Evolutionary conservation across 1,140 invertebrate species (phyloP), one percentile per base, ranked within the genome.

Genomic region (Lucilia sericata): DNA sequence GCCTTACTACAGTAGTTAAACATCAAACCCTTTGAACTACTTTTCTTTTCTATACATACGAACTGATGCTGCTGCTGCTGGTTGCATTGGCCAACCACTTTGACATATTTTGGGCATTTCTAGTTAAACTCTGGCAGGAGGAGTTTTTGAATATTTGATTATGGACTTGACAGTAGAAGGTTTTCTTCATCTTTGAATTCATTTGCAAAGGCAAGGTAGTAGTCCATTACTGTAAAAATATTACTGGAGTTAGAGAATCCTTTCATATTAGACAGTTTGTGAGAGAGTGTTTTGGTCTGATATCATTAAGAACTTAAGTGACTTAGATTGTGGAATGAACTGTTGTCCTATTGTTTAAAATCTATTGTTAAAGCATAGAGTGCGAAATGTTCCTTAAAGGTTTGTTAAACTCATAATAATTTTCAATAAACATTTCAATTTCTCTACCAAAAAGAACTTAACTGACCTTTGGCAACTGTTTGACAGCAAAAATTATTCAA

Each of bases 71-170:
- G 25, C 25, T 34, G 21, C 12, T 75, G 5, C 5, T 7, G 19
- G 76, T 80, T 80, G 76, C 76, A 80, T 21, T 80, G 76, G 76
- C 76, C 42, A 80, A 80, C 76, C 76, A 80, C 76, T 80, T 80
- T 80, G 76, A 80, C 76, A 80, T 80, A 80, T 80, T 80, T 80
- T 80, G 76, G 76, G 76, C 76, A 80, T 80, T 80, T 80, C 76
- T 80, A 80, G 42, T 80, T 80, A 80, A 80, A 19, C 76, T 21
- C 9, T 21, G n/a, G 42, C 42, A 42, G 42, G 42, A 80, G 76
- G 76, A 51, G 76, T 21, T 49, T 30, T 30, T 47, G 60, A 70
- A 70, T 70, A 70, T 70, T 70, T 70, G 60, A 21, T 70, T 70
- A 19, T 70, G 19, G 19, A 70, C 60, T 70, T 70, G 60, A 19